phyloP scores from a whole-genome alignment of 2,888 invertebrate genomes.

The Torymus tubicola region DNA sequence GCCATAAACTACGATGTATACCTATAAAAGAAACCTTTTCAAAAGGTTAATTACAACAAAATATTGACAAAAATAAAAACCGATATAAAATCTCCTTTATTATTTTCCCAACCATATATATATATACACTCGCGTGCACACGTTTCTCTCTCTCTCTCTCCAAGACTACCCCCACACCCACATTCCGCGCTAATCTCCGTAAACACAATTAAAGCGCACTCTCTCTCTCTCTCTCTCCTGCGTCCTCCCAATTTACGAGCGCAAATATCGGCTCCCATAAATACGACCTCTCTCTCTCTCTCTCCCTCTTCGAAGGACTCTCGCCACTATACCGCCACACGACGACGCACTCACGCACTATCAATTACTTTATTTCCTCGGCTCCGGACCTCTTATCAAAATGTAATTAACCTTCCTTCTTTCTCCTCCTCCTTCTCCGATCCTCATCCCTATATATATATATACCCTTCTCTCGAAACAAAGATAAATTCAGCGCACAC shows the following conservation, averaged over 20 bases:
- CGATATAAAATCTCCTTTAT: too few species aligned
- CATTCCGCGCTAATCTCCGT: background rate
- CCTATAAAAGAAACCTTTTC: too few species aligned
- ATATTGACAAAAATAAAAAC: too few species aligned
- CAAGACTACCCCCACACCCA: background rate
- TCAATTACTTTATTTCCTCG: constrained; percentile 38
- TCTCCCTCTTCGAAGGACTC: background rate
- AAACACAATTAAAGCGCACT: constrained; percentile 9
- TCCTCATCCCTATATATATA: too few species aligned
- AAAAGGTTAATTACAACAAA: too few species aligned
- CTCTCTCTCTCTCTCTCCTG: too few species aligned
- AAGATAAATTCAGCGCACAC: constrained; percentile 38
- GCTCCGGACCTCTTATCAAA: constrained; percentile 41
- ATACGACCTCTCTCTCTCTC: background rate
- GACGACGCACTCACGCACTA: constrained; percentile 7
- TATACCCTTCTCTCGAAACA: constrained; percentile 13
- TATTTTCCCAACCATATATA: too few species aligned
- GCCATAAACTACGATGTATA: too few species aligned
- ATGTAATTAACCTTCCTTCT: constrained; percentile 48
- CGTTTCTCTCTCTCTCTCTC: too few species aligned
- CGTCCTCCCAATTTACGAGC: constrained; percentile 22
- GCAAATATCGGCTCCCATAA: constrained; percentile 36
- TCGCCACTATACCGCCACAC: background rate
- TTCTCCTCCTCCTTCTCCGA: background rate
- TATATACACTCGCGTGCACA: too few species aligned